These are phyloP conservation scores for Brachionus rubens DNA, from an alignment of 1,140 invertebrate species.

Conservation along the genomic window DNA sequence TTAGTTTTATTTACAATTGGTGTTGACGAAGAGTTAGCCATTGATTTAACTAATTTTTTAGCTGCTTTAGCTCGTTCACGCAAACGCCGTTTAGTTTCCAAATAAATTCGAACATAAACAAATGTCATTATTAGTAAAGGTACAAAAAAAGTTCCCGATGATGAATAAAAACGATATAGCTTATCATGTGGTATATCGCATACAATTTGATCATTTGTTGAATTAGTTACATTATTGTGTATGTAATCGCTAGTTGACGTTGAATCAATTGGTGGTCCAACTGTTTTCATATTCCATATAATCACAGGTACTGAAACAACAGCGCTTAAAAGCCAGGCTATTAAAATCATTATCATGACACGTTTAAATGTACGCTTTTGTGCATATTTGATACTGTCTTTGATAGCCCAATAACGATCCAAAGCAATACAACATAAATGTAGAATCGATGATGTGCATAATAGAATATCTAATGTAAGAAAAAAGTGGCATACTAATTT, in stretches of 20 bases:
- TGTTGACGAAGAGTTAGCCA: not conserved
- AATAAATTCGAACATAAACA: conserved; percentile 92
- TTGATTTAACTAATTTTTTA: conserved; percentile 36
- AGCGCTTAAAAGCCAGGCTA: conserved; percentile 73
- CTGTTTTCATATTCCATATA: conserved; percentile 24
- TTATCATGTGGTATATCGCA: conserved; percentile 44
- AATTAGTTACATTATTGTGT: not conserved
- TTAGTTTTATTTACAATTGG: not conserved
- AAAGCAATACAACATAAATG: conserved; percentile 92
- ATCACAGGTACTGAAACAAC: conserved; percentile 28
- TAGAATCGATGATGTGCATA: conserved; percentile 91
- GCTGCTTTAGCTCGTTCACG: conserved; percentile 22
- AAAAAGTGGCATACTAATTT: conserved; percentile 71
- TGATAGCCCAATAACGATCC: conserved; percentile 75
- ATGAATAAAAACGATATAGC: conserved; percentile 89
- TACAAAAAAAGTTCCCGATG: conserved; percentile 89
- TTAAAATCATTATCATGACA: conserved; percentile 80
- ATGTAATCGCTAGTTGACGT: not conserved
- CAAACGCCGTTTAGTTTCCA: conserved; percentile 60
- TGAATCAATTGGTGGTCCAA: not conserved
- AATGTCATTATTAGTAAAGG: conserved; percentile 93
- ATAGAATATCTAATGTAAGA: conserved; percentile 92
- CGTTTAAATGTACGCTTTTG: conserved; percentile 87
- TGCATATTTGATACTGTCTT: conserved; percentile 94
- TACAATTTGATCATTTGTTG: not conserved